Evolutionary conservation across 1,140 invertebrate genomes (phyloP).

Genomic region (Euura lappo): DNA sequence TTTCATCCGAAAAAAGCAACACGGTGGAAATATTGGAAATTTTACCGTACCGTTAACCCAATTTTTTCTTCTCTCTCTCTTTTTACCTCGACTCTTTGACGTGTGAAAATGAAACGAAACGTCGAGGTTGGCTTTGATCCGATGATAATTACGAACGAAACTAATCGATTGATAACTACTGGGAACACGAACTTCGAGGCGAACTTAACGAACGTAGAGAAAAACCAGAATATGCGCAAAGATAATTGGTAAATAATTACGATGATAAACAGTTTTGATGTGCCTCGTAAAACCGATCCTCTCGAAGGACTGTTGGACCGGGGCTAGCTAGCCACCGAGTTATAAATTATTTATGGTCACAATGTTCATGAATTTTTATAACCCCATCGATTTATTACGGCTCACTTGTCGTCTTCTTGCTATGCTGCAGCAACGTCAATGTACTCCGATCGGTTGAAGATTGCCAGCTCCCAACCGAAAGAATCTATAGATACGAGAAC

Average conservation of each 20-base stretch:
- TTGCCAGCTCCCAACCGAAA: too few relatives aligned
- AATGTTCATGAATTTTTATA: slow-evolving; percentile 15
- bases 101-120: too few relatives aligned
- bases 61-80: not conserved
- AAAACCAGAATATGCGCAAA: not conserved
- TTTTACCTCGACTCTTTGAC: too few relatives aligned
- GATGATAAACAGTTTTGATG: not conserved
- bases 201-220: not conserved
- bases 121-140: too few relatives aligned
- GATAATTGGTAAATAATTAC: slow-evolving; percentile 3
- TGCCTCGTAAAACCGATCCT: not conserved
- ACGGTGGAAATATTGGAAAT: not conserved
- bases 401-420: not conserved
- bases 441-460: not conserved
- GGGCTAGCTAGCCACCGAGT: not conserved
- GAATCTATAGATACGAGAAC: too few relatives aligned
- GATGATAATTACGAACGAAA: too few relatives aligned
- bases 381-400: slow-evolving; percentile 12
- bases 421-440: not conserved
- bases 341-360: slow-evolving; percentile 9
- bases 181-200: not conserved
- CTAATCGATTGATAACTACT: not conserved
- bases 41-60: not conserved
- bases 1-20: not conserved
- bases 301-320: not conserved